These are phyloP conservation scores for Pterocles orientalis DNA, from an alignment of 2,113 vertebrate genomes.

Conservation along the genomic window DNA sequence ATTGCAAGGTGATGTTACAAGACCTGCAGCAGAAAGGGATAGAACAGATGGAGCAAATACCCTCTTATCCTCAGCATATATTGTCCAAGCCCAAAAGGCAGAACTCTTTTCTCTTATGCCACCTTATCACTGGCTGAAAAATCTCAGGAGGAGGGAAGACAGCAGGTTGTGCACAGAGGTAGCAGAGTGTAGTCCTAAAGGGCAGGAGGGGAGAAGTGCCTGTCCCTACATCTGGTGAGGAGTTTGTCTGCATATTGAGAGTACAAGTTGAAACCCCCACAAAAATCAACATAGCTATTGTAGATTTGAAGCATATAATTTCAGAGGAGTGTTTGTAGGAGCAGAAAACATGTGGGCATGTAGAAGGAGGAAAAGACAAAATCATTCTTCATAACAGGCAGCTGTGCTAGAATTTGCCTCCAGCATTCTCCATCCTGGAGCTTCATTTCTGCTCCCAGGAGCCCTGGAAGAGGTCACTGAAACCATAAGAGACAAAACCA, in stretches of 20 bases:
- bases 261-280: neutral
- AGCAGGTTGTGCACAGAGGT: neutral
- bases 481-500: neutral
- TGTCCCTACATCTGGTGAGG: neutral
- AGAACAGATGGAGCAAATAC: neutral
- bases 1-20: neutral
- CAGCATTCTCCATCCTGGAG: neutral
- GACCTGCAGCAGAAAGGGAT: neutral
- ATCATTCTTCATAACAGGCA: neutral
- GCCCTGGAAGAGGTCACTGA: neutral
- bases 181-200: neutral
- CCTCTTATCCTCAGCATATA: neutral
- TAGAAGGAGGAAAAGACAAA: conserved; percentile 12
- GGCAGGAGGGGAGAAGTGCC: neutral
- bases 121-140: neutral
- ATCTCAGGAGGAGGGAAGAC: neutral
- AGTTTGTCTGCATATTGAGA: neutral
- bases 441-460: neutral
- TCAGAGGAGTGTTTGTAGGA: conserved; percentile 25
- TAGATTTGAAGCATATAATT: conserved; percentile 22
- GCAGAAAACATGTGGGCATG: conserved; percentile 16
- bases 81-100: neutral
- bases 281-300: neutral
- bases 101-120: neutral
- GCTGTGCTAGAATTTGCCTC: neutral